phyloP scores from a whole-genome alignment of 2,888 invertebrate species.

The Eumacrocentrus americanus region DNA sequence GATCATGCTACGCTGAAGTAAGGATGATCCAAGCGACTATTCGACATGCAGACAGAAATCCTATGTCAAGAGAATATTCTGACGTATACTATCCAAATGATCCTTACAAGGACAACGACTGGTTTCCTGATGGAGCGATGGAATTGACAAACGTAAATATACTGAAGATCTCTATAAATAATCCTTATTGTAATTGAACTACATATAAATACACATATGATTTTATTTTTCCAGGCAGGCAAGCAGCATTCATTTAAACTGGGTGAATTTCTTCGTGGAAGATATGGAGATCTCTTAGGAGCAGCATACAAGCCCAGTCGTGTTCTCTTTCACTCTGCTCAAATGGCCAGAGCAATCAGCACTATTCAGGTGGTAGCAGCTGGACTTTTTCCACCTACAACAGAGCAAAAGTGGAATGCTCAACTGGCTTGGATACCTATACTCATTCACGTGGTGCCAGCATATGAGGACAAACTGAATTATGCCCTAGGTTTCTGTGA shows the following conservation, averaged over 20 bases:
- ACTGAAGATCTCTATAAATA: neutral
- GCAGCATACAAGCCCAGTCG: neutral
- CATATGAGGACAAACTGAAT: conserved; percentile 16
- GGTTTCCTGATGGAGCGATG: conserved; percentile 21
- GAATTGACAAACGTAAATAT: conserved; percentile 24
- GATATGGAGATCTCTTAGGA: conserved; percentile 8
- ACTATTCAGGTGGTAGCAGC: conserved; percentile 25
- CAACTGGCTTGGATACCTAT: conserved; percentile 24
- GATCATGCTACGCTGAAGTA: neutral
- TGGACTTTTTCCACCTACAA: conserved; percentile 23
- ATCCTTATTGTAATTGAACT: no score
- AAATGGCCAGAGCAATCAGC: conserved; percentile 16
- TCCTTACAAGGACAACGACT: conserved; percentile 18
- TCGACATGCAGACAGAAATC: conserved; percentile 22
- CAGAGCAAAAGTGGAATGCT: conserved; percentile 22
- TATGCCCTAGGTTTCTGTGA: conserved; percentile 9
- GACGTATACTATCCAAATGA: conserved; percentile 22
- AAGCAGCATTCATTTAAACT: conserved; percentile 15
- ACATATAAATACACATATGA: no score
- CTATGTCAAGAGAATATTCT: neutral
- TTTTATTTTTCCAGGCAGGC: conserved; percentile 7
- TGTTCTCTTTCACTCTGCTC: conserved; percentile 12
- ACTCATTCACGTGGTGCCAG: conserved; percentile 12
- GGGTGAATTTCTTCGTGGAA: conserved; percentile 9
- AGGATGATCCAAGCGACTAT: conserved; percentile 19